Evolutionary conservation across 2,888 invertebrate species (phyloP).

Genomic region (Pachydiplax longipennis): DNA sequence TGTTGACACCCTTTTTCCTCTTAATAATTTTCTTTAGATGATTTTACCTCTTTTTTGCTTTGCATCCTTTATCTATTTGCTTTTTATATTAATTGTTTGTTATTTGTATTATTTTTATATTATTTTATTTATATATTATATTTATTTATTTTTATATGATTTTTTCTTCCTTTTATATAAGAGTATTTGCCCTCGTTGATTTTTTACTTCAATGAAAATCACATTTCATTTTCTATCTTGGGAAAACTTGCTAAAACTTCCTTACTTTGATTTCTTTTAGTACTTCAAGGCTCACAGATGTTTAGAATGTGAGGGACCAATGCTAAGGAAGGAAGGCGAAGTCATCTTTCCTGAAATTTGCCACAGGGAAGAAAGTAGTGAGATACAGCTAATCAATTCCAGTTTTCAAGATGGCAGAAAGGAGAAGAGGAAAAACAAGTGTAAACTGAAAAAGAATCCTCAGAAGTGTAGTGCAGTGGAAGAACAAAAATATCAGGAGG

Average conservation of each 20-base stretch:
- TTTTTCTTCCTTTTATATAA: neutral
- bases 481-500: neutral
- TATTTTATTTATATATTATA: too few species aligned
- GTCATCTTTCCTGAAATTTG: neutral
- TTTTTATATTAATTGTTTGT: too few species aligned
- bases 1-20: too few species aligned
- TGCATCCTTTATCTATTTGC: too few species aligned
- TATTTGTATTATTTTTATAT: too few species aligned
- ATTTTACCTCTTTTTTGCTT: too few species aligned
- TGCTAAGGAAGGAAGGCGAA: neutral
- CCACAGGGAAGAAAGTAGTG: neutral
- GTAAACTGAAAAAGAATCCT: neutral
- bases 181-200: neutral
- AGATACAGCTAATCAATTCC: neutral
- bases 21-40: too few species aligned
- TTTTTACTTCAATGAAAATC: neutral
- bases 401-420: conserved; percentile 13
- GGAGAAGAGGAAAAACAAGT: conserved; percentile 4
- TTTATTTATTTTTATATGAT: too few species aligned
- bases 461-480: neutral
- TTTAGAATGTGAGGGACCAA: conserved; percentile 30
- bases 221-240: neutral
- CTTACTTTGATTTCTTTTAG: neutral
- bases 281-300: conserved; percentile 28
- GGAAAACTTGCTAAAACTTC: neutral